Base-by-base conservation (phyloP, 2,113 vertebrate genomes). In the Phalacrocorax brasilianus region DNA sequence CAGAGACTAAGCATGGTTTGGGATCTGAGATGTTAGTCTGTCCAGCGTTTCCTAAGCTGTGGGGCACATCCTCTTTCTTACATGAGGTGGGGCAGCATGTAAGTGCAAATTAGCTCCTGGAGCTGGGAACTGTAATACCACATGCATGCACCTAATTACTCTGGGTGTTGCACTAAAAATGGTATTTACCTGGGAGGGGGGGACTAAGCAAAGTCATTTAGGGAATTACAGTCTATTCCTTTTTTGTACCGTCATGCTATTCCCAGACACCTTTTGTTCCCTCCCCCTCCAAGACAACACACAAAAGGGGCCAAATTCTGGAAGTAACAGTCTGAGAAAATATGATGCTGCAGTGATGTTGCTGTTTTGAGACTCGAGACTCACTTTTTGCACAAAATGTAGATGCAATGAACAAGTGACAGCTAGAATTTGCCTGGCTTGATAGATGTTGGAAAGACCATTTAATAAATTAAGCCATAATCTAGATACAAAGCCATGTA, bases 71-170 rank as follows among this genome's bases (percentile, higher is more conserved):
- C 55, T 78, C 66, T 63, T 8, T 78, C 66, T 63, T 8, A 12
- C 0, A 1, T 3, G 40, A 70, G 30, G 49, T 38, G 21, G 52
- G 28, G 45, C 56, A 66, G 23, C 21, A 33, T 2, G 6, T 6
- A 55, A 72, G 15, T 18, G 14, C 33, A 38, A 76, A 52, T 62
- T 26, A 42, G 23, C 35, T 84, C 35, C 68, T 33, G 63, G 40
- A 85, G 14, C 35, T 30, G 63, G 24, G 50, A 71, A 61, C 62
- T 21, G 0, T 6, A 26, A 8, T 3, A 32, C n/a, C 40, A 27
- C 45, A 53, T 14, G 8, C 42, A 67, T 11, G 5, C 8, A 5
- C 62, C 40, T 2, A 11, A 22, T 62, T 40, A 52, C 28, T 28
- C 16, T 7, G 28, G 21, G 35, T 42, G 4, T 33, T 72, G 42